Evolutionary conservation across 2,888 invertebrate species (phyloP), one percentile per base, ranked within the genome.

Genomic region (Luperina testacea): DNA sequence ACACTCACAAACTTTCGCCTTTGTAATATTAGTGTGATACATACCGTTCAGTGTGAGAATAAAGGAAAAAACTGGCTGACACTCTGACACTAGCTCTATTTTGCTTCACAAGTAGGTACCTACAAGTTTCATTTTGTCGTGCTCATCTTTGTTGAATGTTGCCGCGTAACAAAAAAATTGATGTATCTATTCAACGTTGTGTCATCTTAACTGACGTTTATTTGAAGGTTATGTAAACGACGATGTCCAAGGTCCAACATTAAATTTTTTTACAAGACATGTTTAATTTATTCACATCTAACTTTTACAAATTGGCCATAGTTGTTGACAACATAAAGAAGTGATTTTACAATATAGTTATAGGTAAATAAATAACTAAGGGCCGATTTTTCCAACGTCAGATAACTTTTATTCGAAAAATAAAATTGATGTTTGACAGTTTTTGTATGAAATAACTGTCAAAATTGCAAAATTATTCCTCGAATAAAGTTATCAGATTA

Each of bases 141-240:
- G 48, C n/a, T 83, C 64, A 20, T 59, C 24, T 24, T 27, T 70
- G 76, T 78, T 38, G 17, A 20, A 32, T n/a, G 71, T 57, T 83
- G 75, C 74, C 9, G 48, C 57, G 63, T 78, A 77, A 78, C 78
- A 74, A 81, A 82, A 86, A 85, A 78, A 73, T 82, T 80, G 83
- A 75, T 78, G 83, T 78, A 85, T 84, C 85, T 84, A 80, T 75
- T 82, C 77, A 80, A 48, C 27, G 65, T 72, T 72, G 72, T 84
- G 80, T 81, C 81, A 88, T 87, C 75, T 68, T 59, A 73, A 72
- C 42, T 82, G 77, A 80, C 48, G 76, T 83, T 82, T 82, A 76
- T 83, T 82, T 82, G 78, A 87, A 87, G 87, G 88, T 80, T 78
- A 79, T 57, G 24, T 71, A 80, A 83, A 78, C 64, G 67, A 69